Evolutionary conservation across 2,797 vertebrate genomes (phyloP).

Genomic region (Synaphobranchus kaupii): DNA sequence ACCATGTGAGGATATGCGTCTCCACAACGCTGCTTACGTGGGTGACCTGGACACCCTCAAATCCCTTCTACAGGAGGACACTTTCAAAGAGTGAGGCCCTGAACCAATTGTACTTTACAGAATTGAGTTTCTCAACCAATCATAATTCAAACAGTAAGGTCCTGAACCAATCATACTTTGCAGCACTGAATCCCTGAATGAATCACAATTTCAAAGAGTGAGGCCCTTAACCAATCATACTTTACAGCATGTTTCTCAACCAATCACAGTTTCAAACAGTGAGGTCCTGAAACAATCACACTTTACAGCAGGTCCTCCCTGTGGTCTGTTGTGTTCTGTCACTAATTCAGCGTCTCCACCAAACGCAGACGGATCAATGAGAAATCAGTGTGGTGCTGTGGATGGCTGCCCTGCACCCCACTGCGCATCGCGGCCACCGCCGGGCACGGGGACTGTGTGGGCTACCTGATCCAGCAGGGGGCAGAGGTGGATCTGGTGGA

Average conservation of each 20-base stretch:
- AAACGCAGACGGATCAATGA: slow-evolving; percentile 85
- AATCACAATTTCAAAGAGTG: not conserved
- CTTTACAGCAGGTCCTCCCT: not conserved
- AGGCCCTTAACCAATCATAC: not conserved
- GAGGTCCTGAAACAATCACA: not conserved
- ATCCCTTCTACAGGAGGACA: slow-evolving; percentile 82
- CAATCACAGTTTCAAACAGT: not conserved
- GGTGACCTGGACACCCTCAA: slow-evolving; percentile 88
- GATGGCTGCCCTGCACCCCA: slow-evolving; percentile 90
- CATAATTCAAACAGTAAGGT: not conserved
- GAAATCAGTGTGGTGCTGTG: slow-evolving; percentile 93
- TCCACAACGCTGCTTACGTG: slow-evolving; percentile 89
- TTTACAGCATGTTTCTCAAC: not conserved
- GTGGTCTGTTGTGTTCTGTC: not conserved
- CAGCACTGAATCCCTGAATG: not conserved
- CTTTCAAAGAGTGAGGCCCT: slow-evolving; percentile 79
- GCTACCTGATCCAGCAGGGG: slow-evolving; percentile 84
- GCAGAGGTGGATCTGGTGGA: slow-evolving; percentile 91
- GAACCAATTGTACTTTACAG: not conserved
- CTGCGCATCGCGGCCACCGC: slow-evolving; percentile 89
- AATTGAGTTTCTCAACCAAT: not conserved
- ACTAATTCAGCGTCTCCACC: not conserved
- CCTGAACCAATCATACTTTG: not conserved
- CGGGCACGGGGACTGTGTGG: slow-evolving; percentile 83
- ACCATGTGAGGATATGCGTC: slow-evolving; percentile 83